Base-by-base conservation (phyloP, 2,888 invertebrate genomes). In the Daptonema setosum region DNA sequence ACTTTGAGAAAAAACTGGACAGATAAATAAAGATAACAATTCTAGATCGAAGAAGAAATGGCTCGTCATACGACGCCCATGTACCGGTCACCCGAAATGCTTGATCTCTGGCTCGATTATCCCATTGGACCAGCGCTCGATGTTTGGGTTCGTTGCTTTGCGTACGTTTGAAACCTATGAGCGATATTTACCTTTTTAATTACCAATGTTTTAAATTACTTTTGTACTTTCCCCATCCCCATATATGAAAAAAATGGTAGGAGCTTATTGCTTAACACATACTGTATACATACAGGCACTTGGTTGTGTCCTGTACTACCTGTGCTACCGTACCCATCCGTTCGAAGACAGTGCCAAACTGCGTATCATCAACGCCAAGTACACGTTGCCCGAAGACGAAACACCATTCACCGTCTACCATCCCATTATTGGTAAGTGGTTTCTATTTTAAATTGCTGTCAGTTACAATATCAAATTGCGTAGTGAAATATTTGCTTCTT, bases 71-170 rank as follows among this genome's bases (percentile, higher is more conserved):
- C 78, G 22, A 79, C 78, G 22, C 79, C 78, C 5, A 78, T 79
- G 95, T 97, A 97, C 73, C 79, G 97, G 70, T 85, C 95, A 0
- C 97, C 97, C 30, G 97, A 97, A 78, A 90, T 95, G 83, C 78
- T 95, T 56, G 93, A 95, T 70, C 86, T 91, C 2, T 97, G 95
- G 85, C 87, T 83, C 68, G 91, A 97, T 71, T 82, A 83, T 69
- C 83, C 83, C 60, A 88, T 97, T 63, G 88, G 88, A 57, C 80
- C 84, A 62, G 81, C 84, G 50, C 81, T 83, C 1, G 97, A 99
- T 74, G 78, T 91, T 43, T 97, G 97, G 97, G 75, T 75, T 62
- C 60, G 67, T n/a, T n/a, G n/a, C n/a, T n/a, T n/a, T n/a, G n/a
- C n/a, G n/a, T n/a, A n/a, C n/a, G n/a, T n/a, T n/a, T n/a, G n/a